Conservation (phyloP, 2,888 invertebrate species). For the Scotopteryx bipunctaria region DNA sequence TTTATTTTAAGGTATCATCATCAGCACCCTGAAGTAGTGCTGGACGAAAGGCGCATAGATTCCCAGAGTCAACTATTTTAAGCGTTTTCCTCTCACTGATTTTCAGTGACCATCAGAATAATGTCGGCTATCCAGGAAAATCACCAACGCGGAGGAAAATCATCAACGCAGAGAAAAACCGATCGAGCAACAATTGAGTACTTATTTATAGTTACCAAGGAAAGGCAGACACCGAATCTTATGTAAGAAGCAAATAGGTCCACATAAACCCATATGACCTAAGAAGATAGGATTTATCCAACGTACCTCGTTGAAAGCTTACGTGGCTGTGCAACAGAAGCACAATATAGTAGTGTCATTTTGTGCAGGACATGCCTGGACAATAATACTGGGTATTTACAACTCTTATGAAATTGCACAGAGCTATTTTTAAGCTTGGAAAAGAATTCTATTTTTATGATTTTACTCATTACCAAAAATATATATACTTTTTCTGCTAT, state of each 20-base stretch:
- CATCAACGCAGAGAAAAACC: too few relatives aligned
- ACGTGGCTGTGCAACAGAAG: constrained; percentile 17
- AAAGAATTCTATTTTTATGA: neutral
- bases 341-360: constrained; percentile 18
- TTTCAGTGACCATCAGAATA: too few relatives aligned
- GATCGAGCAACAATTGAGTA: neutral
- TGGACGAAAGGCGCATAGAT: too few relatives aligned
- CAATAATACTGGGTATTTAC: constrained; percentile 8
- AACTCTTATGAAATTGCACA: neutral
- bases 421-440: neutral
- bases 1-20: too few relatives aligned
- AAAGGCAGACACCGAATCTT: neutral
- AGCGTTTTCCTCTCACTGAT: too few relatives aligned
- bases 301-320: constrained; percentile 20
- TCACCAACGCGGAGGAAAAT: too few relatives aligned
- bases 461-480: too few relatives aligned
- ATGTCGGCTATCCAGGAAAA: too few relatives aligned
- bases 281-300: constrained; percentile 20
- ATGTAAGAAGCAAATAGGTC: constrained; percentile 12
- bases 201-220: neutral
- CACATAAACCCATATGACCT: constrained; percentile 13
- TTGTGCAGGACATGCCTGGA: constrained; percentile 9
- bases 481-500: too few relatives aligned
- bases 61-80: too few relatives aligned
- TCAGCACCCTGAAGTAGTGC: too few relatives aligned